A percentile compares a stretch with the other conserved stretches of the same genome.
These are phyloP conservation scores for Channa argus DNA, from an alignment of 2,113 vertebrate genomes.

Conservation along the genomic window DNA sequence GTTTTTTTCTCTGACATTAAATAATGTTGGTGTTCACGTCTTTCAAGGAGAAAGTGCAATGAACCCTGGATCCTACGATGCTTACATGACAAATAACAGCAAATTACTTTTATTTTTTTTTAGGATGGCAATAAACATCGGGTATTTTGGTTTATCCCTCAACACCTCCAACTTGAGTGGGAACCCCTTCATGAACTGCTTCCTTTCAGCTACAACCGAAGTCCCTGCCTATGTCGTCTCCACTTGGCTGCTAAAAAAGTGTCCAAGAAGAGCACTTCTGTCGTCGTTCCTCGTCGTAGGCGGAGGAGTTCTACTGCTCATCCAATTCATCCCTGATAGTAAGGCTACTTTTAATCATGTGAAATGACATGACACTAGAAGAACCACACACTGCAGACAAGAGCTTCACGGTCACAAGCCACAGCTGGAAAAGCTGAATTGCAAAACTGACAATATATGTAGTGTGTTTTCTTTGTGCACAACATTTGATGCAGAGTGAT, in stretches of 20 bases:
- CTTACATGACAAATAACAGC: background rate
- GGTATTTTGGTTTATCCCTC: constrained; percentile 94
- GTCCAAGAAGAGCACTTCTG: constrained; percentile 88
- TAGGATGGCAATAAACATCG: constrained; percentile 86
- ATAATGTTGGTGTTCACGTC: background rate
- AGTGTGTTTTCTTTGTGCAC: too few relatives aligned
- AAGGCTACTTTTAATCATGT: background rate
- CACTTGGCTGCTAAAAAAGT: constrained; percentile 85
- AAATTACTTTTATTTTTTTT: background rate
- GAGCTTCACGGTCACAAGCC: background rate
- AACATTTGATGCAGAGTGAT: too few relatives aligned
- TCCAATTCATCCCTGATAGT: constrained; percentile 89
- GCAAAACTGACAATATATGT: too few relatives aligned
- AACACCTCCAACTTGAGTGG: constrained; percentile 94
- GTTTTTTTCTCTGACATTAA: background rate
- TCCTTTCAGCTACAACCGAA: constrained; percentile 88
- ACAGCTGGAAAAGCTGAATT: too few relatives aligned
- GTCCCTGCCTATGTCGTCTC: constrained; percentile 90
- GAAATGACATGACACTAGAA: background rate
- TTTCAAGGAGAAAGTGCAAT: too few relatives aligned
- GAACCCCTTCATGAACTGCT: constrained; percentile 90
- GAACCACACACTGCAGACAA: background rate
- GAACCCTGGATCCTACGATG: background rate
- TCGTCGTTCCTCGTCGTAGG: constrained; percentile 87
- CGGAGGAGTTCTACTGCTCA: constrained; percentile 91